Percentiles rank a stretch among this genome's conserved stretches.
These are phyloP conservation scores for Pempheris klunzingeri DNA, from an alignment of 2,797 vertebrate species.

Conservation along the genomic window DNA sequence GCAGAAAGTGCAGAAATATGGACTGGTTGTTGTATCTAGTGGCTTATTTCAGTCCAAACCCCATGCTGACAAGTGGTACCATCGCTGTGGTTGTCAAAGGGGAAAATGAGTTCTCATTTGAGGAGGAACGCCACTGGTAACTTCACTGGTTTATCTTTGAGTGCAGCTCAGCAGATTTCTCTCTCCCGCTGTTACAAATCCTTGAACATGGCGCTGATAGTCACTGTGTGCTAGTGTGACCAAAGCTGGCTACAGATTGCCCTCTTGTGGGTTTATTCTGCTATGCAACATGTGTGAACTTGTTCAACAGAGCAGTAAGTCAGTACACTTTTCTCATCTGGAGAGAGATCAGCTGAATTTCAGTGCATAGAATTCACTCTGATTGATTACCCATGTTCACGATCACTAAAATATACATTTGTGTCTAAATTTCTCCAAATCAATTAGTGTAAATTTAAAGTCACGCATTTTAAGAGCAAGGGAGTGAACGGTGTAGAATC, in stretches of 20 bases:
- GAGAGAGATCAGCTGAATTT: not conserved
- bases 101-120: not conserved
- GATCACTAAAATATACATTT: not conserved
- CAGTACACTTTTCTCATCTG: not conserved
- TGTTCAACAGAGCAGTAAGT: not conserved
- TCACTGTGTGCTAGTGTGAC: not conserved
- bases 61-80: not conserved
- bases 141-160: conserved; percentile 19
- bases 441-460: not conserved
- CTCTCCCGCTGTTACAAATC: not conserved
- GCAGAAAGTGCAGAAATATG: not conserved
- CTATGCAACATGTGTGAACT: not conserved
- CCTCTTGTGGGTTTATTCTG: conserved; percentile 63
- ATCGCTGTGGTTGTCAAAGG: conserved; percentile 11
- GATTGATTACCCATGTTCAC: not conserved
- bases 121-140: conserved; percentile 1
- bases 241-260: conserved; percentile 41
- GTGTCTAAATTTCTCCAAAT: too few relatives aligned
- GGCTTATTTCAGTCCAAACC: not conserved
- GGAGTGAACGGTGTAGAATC: not conserved
- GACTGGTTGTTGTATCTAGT: not conserved
- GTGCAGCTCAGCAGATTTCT: conserved; percentile 28
- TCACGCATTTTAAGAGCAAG: not conserved
- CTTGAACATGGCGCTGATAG: not conserved
- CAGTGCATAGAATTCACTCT: not conserved